Base-by-base conservation (phyloP, 2,888 invertebrate genomes). In the Eupithecia subfuscata region DNA sequence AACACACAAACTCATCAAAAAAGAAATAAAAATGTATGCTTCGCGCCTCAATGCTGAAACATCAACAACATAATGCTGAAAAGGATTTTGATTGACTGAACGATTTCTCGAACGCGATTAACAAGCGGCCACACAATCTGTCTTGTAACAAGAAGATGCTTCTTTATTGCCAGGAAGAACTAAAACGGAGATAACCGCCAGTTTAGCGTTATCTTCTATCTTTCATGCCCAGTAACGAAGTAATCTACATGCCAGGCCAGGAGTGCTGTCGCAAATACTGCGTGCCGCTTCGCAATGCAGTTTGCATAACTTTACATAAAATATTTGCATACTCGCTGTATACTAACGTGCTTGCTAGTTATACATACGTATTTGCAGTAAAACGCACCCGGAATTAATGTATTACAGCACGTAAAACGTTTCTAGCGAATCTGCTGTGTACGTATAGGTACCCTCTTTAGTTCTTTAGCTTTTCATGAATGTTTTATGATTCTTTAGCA, bases 291-390 rank as follows among this genome's bases (percentile, higher is more conserved):
- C 84, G 84, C 86, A 83, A 83, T 83, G 85, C 87, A 86, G 87
- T 93, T 92, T 90, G 92, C 92, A 93, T 93, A 92, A 91, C 87
- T 93, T 92, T 90, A 87, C 92, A 81, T 79, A 73, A n/a, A 72
- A 48, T 74, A 74, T 75, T 75, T 71, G 74, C 75, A 73, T 72
- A 60, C 69, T 68, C n/a, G 48, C 56, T 68, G 45, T 76, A 65
- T 68, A 63, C 48, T 52, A 64, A 74, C 48, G 67, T 69, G 90
- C 87, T 45, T 64, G 90, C 87, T 90, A 86, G 91, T 68, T 43
- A 22, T 68, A 68, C 25, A 22, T 68, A 68, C 22, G 90, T 91
- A 89, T 89, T 89, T 85, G 84, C 86, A 85, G 86, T 85, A 87
- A 87, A 88, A 89, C 87, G 87, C 88, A 85, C 79, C 83, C 80